Evolutionary conservation across 92 coral and sea anemone species (phyloP), one percentile per base, ranked within the genome.

Genomic region (Montipora capitata): DNA sequence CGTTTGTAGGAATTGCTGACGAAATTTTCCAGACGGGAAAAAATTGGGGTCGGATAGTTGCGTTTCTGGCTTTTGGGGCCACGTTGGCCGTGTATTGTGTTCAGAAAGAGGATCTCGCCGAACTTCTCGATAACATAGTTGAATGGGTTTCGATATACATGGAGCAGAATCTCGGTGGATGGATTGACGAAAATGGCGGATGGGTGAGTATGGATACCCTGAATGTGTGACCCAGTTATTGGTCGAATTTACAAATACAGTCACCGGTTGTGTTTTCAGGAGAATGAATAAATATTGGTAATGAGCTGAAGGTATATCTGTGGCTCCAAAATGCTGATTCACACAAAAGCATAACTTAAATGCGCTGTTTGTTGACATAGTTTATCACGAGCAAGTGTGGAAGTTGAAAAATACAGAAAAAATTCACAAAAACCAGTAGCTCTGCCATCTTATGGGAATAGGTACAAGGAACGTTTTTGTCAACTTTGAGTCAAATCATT

Each of bases 11-110:
- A 68, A 98, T 98, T 58, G 96, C 99, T 4, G 98, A 98, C 72
- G 99, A 98, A 73, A 93, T 98, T 63, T 98, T 98, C 79, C 98
- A 94, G 79, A 94, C 93, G 58, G 99, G 99, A 10, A 94, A 92
- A 86, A 98, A 98, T 79, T 98, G 99, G 99, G 99, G 99, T 2
- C 93, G 99, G 48, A 92, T 98, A 78, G 99, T 98, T n/a, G 99
- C 99, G 17, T 98, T 98, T 82, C 78, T 98, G 41, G 99, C 99
- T 6, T 98, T 98, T 71, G 99, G 99, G 61, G 99, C 99, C 8
- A 94, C 98, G 45, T 73, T 98, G 74, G 90, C 98, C 4, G 98
- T 94, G 27, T 87, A 96, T 44, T 98, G 99, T 85, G 96, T 96
- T 0, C 94, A 88, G 57, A 96, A 94, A 73, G 94, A 94, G 68